Base-by-base conservation (phyloP, 2,888 invertebrate genomes). In the Aradus depressus region DNA sequence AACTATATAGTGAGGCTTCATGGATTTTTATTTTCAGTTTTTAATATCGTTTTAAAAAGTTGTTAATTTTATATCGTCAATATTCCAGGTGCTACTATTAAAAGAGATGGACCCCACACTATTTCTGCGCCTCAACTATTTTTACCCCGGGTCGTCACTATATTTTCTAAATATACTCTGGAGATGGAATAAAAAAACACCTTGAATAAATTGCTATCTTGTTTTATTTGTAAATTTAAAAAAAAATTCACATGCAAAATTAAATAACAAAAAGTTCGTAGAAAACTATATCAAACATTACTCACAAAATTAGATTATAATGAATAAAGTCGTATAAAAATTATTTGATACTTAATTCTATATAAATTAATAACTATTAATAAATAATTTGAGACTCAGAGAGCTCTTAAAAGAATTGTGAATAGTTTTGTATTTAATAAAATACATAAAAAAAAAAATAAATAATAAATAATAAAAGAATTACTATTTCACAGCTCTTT, bases 241-340 rank as follows among this genome's bases (percentile, higher is more conserved):
- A 42, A 34, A 41, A 47, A 47, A 47, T 47, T 47, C 47, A 37
- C 47, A 47, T 47, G 38, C 25, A 47, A 47, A 47, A 47, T 35
- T 31, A 37, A 47, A n/a, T n/a, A 25, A 25, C 21, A 42, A 47
- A 37, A 38, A 47, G 47, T 47, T 50, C 39, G 28, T 43, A 44
- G 35, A 50, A 50, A 43, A 50, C 47, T 47, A 47, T 37, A 35
- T 38, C 38, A 35, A n/a, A 37, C 28, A 42, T 41, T 39, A 32
- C 44, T 51, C 45, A 44, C 38, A 51, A 32, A 18, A 44, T 44
- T 35, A 32, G 32, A 45, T 45, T 28, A 51, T 45, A 51, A 25
- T 49, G 42, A 52, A 41, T 55, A 55, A 50, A 52, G 35, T 55
- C 47, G 38, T 52, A 52, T 55, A 44, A 49, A 55, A 52, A 55